Evolutionary conservation across 2,888 invertebrate genomes (phyloP).

Genomic region (Tillus elongatus): DNA sequence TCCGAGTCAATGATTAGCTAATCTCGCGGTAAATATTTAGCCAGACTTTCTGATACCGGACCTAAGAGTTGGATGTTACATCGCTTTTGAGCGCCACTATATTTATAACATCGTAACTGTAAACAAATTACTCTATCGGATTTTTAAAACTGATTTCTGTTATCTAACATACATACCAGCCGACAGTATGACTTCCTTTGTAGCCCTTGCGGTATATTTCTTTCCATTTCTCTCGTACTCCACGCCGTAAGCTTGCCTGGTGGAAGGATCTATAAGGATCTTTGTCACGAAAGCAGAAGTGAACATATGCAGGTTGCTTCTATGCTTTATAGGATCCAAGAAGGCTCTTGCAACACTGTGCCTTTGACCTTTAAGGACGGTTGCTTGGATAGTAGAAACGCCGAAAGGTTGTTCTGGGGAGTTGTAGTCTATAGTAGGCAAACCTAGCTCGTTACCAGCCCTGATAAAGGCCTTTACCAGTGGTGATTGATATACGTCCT

Average conservation of each 20-base stretch:
- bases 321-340: conserved; percentile 44
- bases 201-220: conserved; percentile 33
- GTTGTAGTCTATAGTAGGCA: conserved; percentile 39
- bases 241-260: conserved; percentile 43
- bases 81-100: no score
- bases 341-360: conserved; percentile 52
- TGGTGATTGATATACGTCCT: conserved; percentile 48
- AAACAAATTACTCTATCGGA: no score
- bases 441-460: conserved; percentile 30
- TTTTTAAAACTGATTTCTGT: no score
- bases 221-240: conserved; percentile 30
- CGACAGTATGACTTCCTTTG: conserved; percentile 49
- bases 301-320: conserved; percentile 51
- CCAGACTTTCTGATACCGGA: no score
- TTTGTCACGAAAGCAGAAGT: conserved; percentile 49
- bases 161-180: conserved; percentile 37
- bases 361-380: conserved; percentile 45
- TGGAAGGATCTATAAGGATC: conserved; percentile 45
- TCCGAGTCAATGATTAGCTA: no score
- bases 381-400: conserved; percentile 42
- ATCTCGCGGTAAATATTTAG: no score
- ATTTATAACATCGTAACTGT: no score
- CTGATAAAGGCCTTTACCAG: conserved; percentile 35
- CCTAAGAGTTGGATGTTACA: no score
- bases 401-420: conserved; percentile 36